phyloP scores from a whole-genome alignment of 2,797 vertebrate genomes.

The Zalophus californianus region DNA sequence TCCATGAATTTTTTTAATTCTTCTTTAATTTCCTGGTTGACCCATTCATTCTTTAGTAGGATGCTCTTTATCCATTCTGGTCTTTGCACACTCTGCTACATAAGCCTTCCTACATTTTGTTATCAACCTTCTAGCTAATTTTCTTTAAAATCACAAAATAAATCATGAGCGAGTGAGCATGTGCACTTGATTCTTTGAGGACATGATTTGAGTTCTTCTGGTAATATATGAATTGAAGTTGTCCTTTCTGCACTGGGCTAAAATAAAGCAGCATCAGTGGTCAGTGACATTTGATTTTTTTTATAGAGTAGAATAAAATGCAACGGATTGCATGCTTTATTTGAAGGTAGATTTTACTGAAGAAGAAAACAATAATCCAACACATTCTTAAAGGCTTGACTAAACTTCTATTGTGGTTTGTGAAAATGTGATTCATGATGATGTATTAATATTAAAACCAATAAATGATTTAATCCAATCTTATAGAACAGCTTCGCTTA shows the following conservation, averaged over 20 bases:
- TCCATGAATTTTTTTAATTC: no score
- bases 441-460: conserved; percentile 87
- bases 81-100: background rate
- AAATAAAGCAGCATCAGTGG: background rate
- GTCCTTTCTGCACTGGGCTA: background rate
- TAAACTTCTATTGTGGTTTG: conserved; percentile 74
- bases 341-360: background rate
- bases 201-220: background rate
- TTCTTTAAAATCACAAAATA: conserved; percentile 46
- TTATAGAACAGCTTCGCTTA: conserved; percentile 86
- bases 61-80: background rate
- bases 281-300: background rate
- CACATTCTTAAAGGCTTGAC: conserved; percentile 64
- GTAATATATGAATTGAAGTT: background rate
- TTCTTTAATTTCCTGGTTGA: no score
- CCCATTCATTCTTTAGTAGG: no score
- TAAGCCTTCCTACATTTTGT: background rate
- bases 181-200: background rate
- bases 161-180: background rate
- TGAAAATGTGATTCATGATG: conserved; percentile 83
- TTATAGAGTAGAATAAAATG: background rate
- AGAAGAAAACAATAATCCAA: background rate
- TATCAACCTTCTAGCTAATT: background rate
- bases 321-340: background rate
- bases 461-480: conserved; percentile 88